These are phyloP conservation scores for Scaptomyza tumidula DNA, from an alignment of 2,888 invertebrate species.

Conservation along the genomic window DNA sequence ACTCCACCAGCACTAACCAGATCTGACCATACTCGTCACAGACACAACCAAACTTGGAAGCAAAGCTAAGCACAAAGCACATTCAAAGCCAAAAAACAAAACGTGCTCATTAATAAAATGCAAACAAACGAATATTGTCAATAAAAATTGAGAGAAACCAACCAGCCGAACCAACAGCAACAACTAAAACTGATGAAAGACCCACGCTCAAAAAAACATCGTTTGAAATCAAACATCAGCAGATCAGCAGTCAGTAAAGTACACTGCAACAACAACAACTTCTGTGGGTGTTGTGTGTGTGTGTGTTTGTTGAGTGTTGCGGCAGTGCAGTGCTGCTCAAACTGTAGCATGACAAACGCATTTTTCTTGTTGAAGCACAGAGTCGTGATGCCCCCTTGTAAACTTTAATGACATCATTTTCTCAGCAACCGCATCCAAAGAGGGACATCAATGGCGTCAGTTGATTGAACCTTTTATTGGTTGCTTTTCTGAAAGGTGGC, in stretches of 20 bases:
- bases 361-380: slow-evolving; percentile 43
- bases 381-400: slow-evolving; percentile 64
- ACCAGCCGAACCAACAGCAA: slow-evolving; percentile 1
- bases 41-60: slow-evolving; percentile 47
- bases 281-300: slow-evolving; percentile 41
- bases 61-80: slow-evolving; percentile 15
- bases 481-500: slow-evolving; percentile 41
- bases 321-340: slow-evolving; percentile 50
- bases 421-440: slow-evolving; percentile 24
- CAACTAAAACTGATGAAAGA: slow-evolving; percentile 25
- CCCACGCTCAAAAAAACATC: slow-evolving; percentile 55
- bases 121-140: slow-evolving; percentile 70
- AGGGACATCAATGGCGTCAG: slow-evolving; percentile 42
- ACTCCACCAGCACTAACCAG: slow-evolving; percentile 25
- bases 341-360: slow-evolving; percentile 72
- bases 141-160: slow-evolving; percentile 56
- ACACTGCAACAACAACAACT: slow-evolving; percentile 22
- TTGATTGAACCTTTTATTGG: slow-evolving; percentile 77
- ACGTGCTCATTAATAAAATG: slow-evolving; percentile 74
- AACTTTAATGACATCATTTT: slow-evolving; percentile 72
- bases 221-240: slow-evolving; percentile 10
- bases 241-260: no score
- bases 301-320: slow-evolving; percentile 37
- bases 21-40: slow-evolving; percentile 39
- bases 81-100: slow-evolving; percentile 53